Evolutionary conservation across 1,140 invertebrate genomes (phyloP).

Genomic region (Mercenaria mercenaria): DNA sequence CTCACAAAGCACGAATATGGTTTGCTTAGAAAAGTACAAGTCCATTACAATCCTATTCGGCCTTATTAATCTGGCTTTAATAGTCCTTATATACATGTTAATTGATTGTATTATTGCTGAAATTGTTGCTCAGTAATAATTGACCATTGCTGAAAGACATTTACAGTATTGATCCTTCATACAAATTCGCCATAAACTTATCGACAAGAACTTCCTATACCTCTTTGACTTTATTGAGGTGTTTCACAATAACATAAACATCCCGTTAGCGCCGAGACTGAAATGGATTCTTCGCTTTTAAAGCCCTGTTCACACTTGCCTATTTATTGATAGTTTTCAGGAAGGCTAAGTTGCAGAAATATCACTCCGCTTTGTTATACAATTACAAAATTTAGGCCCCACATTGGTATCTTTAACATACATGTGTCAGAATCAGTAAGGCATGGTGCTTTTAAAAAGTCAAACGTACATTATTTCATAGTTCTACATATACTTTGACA

Average conservation of each 20-base stretch:
- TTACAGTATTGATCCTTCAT: neutral
- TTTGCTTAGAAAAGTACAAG: no score
- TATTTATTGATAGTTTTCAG: no score
- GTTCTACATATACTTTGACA: no score
- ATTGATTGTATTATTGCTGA: neutral
- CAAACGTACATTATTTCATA: no score
- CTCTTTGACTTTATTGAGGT: neutral
- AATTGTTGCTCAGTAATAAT: neutral
- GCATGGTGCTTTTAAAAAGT: no score
- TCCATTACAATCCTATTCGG: no score
- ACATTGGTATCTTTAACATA: no score
- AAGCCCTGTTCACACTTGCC: neutral
- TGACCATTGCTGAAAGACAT: neutral
- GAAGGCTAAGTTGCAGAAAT: no score
- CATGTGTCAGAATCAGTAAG: no score
- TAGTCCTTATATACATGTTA: neutral
- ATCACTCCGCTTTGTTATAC: no score
- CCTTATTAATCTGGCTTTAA: neutral
- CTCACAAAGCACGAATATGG: no score
- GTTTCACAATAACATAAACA: neutral
- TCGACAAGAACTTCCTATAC: constrained; percentile 1
- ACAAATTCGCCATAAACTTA: constrained; percentile 17
- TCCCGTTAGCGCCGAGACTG: neutral
- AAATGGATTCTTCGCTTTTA: neutral
- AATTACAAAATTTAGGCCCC: no score